These are phyloP conservation scores for Cladorhizidae sp. DNA, from an alignment of 37 sponge, comb jelly and placozoan genomes.

Conservation along the genomic window DNA sequence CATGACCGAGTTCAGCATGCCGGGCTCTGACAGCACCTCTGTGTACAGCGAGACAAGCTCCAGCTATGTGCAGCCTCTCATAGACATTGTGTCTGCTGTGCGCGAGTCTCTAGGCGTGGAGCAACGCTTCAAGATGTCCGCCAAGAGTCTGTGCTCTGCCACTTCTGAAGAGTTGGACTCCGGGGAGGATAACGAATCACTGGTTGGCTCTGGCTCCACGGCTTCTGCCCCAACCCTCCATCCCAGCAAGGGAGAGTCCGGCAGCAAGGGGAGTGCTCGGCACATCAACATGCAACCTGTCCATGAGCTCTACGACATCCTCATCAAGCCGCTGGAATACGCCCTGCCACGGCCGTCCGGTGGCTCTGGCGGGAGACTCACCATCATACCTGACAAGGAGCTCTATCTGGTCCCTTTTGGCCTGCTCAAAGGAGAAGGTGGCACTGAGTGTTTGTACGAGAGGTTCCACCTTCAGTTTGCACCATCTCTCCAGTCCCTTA, in stretches of 20 bases:
- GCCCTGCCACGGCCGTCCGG: constrained; percentile 68
- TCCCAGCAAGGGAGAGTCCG: not conserved
- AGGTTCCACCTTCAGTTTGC: constrained; percentile 67
- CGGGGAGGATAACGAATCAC: constrained; percentile 62
- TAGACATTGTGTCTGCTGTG: constrained; percentile 62
- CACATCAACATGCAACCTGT: constrained; percentile 71
- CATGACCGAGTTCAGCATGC: constrained; percentile 56
- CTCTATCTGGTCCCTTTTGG: constrained; percentile 91
- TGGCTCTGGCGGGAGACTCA: constrained; percentile 34
- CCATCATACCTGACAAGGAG: constrained; percentile 85
- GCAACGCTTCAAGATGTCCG: constrained; percentile 30
- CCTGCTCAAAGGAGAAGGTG: constrained; percentile 69
- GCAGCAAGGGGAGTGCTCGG: constrained; percentile 31
- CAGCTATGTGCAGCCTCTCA: constrained; percentile 60
- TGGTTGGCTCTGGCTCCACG: constrained; percentile 29
- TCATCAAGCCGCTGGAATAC: constrained; percentile 83
- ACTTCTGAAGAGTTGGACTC: constrained; percentile 65
- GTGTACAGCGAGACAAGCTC: constrained; percentile 71
- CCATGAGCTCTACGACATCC: constrained; percentile 84
- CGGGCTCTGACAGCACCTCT: constrained; percentile 65
- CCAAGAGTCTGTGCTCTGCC: constrained; percentile 55
- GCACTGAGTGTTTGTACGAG: constrained; percentile 61
- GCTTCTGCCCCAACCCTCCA: constrained; percentile 12
- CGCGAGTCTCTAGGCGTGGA: constrained; percentile 78
- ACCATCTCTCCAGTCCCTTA: constrained; percentile 70